Evolutionary conservation across 2,888 invertebrate species (phyloP), one percentile per base, ranked within the genome.

Genomic region (Mesorhabditis sp.): DNA sequence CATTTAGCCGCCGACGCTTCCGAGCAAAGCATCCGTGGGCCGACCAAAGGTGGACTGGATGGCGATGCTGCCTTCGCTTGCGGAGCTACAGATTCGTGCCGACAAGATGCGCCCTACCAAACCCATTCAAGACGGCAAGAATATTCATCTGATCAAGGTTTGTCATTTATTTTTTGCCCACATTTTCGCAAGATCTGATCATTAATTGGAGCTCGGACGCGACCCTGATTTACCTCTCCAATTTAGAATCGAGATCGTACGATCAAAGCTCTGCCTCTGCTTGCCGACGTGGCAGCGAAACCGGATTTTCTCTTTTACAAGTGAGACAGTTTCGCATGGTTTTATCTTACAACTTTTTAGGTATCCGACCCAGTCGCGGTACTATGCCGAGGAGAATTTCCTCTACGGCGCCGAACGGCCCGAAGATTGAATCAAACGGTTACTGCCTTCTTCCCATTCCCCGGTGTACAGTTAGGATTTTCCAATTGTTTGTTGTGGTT

Each of bases 221-320:
- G 28, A 28, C 28, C 28, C 28, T 28, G 66, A 65, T 50, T 64
- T 58, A 58, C 65, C 58, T 69, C 45, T 65, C 43, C 64, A 5
- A 50, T 80, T 63, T 71, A 73, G 28, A 70, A 71, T 43, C 71
- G 71, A 58, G 69, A 73, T 43, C 69, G 78, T 1, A 70, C 74
- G 5, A 72, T 82, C n/a, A 50, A 80, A 45, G 74, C 78, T 41
- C 65, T 82, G 50, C 82, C 82, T 4, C n/a, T 80, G 80, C 63
- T 71, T 81, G 44, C 80, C 79, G 61, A 72, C 73, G 44, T 74
- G 72, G 43, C 72, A 63, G 62, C 73, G 5, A 68, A 71, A 28
- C 82, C 82, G 7, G 82, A 82, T 73, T 82, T 82, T 66, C 42
- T 82, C 61, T 69, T 71, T 44, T 76, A 78, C 70, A 74, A 74